phyloP scores from a whole-genome alignment of 53 echinoderm and acorn worm genomes.

The Mesocentrotus franciscanus region DNA sequence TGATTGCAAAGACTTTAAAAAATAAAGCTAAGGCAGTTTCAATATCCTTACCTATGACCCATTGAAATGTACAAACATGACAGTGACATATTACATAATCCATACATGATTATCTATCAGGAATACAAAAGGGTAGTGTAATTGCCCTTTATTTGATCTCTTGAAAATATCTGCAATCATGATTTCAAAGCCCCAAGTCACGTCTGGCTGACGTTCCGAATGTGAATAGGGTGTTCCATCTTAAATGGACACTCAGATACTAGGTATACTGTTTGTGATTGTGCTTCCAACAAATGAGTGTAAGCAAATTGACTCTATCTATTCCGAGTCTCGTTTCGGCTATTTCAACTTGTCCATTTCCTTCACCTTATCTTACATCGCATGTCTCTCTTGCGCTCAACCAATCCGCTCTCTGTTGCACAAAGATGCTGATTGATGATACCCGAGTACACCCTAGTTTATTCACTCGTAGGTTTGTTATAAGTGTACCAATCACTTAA shows the following conservation, averaged over 20 bases:
- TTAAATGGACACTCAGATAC: not conserved
- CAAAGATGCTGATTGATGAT: not conserved
- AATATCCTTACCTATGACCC: too few relatives aligned
- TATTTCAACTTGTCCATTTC: not conserved
- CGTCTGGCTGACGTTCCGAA: too few relatives aligned
- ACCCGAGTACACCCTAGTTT: not conserved
- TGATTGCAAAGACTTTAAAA: too few relatives aligned
- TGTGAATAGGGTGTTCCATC: not conserved
- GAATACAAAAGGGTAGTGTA: too few relatives aligned
- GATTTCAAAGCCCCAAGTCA: too few relatives aligned
- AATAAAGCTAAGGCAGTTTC: too few relatives aligned
- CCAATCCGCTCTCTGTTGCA: not conserved
- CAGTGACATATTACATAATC: too few relatives aligned
- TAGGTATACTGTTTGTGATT: not conserved
- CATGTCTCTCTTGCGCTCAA: not conserved
- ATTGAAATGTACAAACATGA: too few relatives aligned
- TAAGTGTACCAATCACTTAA: not conserved
- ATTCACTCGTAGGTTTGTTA: not conserved
- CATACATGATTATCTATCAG: too few relatives aligned
- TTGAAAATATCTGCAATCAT: too few relatives aligned
- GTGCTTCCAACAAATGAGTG: conserved; percentile 27
- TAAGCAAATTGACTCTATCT: conserved; percentile 32
- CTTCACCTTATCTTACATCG: not conserved
- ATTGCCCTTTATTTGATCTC: too few relatives aligned
- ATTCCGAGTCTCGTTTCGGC: not conserved